A percentile compares a stretch with the other conserved stretches of the same genome.
Evolutionary conservation across 2,888 invertebrate genomes (phyloP).

Genomic region (Leptodirus hochenwartii): DNA sequence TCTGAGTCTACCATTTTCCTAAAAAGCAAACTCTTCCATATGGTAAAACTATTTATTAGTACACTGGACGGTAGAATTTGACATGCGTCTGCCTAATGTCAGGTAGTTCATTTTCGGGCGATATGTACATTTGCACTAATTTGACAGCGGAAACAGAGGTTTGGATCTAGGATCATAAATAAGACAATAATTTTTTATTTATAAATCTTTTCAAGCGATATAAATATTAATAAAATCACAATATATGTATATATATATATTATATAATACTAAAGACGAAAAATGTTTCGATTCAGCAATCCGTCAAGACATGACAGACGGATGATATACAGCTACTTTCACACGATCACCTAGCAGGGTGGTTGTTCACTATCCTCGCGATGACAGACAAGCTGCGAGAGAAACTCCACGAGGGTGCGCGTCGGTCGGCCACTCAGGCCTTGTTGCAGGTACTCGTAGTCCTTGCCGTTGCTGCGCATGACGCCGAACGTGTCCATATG

Average conservation of each 20-base stretch:
- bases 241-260: not conserved
- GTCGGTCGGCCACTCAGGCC: conserved; percentile 69
- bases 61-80: too few relatives aligned
- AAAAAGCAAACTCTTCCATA: too few relatives aligned
- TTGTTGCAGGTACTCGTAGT: conserved; percentile 37
- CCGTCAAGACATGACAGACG: not conserved
- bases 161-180: too few relatives aligned
- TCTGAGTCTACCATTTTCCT: too few relatives aligned
- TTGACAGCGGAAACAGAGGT: too few relatives aligned
- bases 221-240: not conserved
- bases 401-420: conserved; percentile 51
- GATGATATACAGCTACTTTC: not conserved
- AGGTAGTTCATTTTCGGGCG: too few relatives aligned
- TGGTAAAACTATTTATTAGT: too few relatives aligned
- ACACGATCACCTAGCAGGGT: not conserved
- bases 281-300: too few relatives aligned
- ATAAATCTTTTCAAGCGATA: too few relatives aligned
- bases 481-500: conserved; percentile 69
- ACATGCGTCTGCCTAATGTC: too few relatives aligned
- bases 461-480: conserved; percentile 44
- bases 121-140: too few relatives aligned
- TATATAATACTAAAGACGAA: not conserved
- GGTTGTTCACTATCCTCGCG: conserved; percentile 19
- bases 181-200: too few relatives aligned
- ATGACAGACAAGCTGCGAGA: conserved; percentile 36